These are phyloP conservation scores for Lasioglossum figueresi DNA, from an alignment of 2,888 invertebrate species.

Conservation along the genomic window DNA sequence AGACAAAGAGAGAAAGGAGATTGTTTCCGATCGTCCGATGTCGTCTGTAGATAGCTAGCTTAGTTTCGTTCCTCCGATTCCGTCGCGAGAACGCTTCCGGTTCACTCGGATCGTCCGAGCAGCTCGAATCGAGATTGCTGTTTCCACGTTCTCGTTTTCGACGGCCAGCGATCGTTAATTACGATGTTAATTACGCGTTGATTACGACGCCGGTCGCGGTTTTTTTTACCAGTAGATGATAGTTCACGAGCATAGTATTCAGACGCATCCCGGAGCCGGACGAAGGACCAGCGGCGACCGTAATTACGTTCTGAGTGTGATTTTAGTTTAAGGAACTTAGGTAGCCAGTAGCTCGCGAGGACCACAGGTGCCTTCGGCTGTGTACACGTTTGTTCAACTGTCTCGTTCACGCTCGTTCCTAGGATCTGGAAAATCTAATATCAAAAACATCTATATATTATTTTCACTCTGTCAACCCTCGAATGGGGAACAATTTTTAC, in stretches of 20 bases:
- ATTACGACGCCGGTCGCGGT: background rate
- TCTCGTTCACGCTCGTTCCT: background rate
- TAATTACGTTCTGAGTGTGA: conserved; percentile 81
- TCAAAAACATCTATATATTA: too few relatives aligned
- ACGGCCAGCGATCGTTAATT: background rate
- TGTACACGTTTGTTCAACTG: background rate
- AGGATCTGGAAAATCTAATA: background rate
- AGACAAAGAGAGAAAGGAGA: background rate
- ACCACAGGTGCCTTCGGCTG: conserved; percentile 23
- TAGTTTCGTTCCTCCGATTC: background rate
- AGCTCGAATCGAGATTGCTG: background rate
- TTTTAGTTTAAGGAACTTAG: conserved; percentile 76
- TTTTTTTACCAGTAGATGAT: conserved; percentile 9
- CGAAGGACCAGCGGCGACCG: conserved; percentile 43
- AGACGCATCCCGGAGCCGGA: conserved; percentile 30
- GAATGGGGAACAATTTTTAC: too few relatives aligned
- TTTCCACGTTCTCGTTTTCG: background rate
- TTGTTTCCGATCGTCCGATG: conserved; percentile 1
- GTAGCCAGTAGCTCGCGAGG: conserved; percentile 64
- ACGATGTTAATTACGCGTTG: background rate
- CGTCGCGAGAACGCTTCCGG: background rate
- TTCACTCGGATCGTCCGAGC: background rate
- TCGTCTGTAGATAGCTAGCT: conserved; percentile 4
- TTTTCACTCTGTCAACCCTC: too few relatives aligned
- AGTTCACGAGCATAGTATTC: background rate